These are phyloP conservation scores for Phaetusa simplex DNA, from an alignment of 2,113 vertebrate genomes.

Conservation along the genomic window DNA sequence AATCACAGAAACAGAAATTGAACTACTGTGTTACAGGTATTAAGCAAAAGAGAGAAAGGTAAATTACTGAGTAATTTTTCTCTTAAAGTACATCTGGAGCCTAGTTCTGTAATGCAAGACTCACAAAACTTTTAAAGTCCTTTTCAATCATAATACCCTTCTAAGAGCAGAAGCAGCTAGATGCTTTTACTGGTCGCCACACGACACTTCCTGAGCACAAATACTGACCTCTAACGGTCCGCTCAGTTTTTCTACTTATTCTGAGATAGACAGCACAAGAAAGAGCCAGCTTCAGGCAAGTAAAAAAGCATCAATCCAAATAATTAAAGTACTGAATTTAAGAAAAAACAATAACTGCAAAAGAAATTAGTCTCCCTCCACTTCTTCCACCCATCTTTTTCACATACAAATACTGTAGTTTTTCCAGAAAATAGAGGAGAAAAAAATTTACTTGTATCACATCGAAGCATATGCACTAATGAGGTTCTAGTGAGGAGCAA, in stretches of 20 bases:
- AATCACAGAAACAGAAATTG: not conserved
- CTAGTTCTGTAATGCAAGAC: not conserved
- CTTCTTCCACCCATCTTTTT: not conserved
- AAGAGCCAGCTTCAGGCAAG: not conserved
- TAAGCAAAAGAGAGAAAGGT: not conserved
- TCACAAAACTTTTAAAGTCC: not conserved
- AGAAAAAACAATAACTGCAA: not conserved
- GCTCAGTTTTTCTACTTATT: not conserved
- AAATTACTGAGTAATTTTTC: not conserved
- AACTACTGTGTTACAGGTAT: not conserved
- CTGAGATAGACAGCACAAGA: rapidly evolving
- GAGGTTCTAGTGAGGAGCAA: not conserved
- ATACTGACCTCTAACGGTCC: not conserved
- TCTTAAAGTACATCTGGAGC: not conserved
- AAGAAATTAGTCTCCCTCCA: rapidly evolving
- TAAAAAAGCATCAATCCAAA: not conserved
- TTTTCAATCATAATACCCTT: not conserved
- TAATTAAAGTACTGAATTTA: not conserved
- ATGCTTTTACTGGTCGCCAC: not conserved
- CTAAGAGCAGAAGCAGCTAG: not conserved
- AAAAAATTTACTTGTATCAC: not conserved
- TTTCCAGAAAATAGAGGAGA: not conserved
- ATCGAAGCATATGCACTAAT: not conserved
- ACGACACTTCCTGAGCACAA: not conserved
- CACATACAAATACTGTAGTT: not conserved